Base-by-base conservation (phyloP, 53 echinoderm and acorn worm species). In the Patiria pectinifera region DNA sequence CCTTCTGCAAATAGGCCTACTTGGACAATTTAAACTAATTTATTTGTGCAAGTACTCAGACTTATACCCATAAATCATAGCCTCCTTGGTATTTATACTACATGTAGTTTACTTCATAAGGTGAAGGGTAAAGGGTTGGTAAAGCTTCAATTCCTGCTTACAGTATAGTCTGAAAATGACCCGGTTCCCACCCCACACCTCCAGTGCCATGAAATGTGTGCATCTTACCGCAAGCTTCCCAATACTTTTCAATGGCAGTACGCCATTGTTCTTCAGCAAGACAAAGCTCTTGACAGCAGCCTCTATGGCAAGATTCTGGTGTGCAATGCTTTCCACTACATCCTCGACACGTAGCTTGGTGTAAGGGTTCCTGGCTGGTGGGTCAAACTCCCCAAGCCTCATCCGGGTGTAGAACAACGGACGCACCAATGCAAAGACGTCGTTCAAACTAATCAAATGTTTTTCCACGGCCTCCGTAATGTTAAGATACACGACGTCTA, bases 381-480 rank as follows among this genome's bases (percentile, higher is more conserved):
- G 95, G 83, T 95, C 95, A 88, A 95, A 95, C 92, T 95, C 95
- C 16, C 95, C 95, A 2, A 95, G 88, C 62, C 95, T 82, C 89
- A 95, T 85, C 53, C 95, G 71, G 79, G 93, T 93, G 84, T 93
- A 95, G 82, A 95, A 93, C 15, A 93, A 82, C 2, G 93, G 93
- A 26, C 76, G 70, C 22, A 87, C 87, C 21, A 86, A 16, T 11
- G 79, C 85, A 16, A 53, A 19, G 15, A 95, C 60, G 3, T 91
- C 80, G 11, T 84, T 72, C 87, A 69, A 6, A 22, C 59, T 93
- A 3, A 93, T 35, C 26, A 81, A 43, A 23, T 72, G 78, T 58
- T 72, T 60, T 35, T 93, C 49, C n/a, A 95, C 91, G 9, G 95
- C 95, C 10, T 95, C 85, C 13, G 86, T 87, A 19, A 95, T 69